A percentile compares a stretch with the other conserved stretches of the same genome.
Evolutionary conservation across 1,140 invertebrate genomes (phyloP).

Genomic region (Aphaenogaster ashmeadi): DNA sequence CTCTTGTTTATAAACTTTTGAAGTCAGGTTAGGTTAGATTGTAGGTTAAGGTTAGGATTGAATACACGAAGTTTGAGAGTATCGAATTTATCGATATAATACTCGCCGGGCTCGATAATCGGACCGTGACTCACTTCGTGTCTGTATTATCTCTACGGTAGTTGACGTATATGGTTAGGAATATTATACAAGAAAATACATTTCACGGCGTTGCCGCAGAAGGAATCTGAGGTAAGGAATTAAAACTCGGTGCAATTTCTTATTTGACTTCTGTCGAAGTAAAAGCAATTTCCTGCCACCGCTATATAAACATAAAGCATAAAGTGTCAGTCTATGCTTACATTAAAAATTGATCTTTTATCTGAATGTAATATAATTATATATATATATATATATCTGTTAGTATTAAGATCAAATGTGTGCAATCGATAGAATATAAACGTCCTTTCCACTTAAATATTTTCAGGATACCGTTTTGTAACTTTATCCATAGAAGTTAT

Average conservation of each 20-base stretch:
- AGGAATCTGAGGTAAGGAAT: constrained; percentile 16
- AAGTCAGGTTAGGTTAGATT: not conserved
- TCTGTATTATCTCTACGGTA: not conserved
- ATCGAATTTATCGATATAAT: not conserved
- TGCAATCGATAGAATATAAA: not conserved
- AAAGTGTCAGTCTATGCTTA: not conserved
- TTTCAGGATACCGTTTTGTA: not conserved
- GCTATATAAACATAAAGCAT: not conserved
- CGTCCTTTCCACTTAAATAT: not conserved
- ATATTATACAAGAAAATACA: not conserved
- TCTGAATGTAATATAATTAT: not conserved
- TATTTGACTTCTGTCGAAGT: not conserved
- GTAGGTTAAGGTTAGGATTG: not conserved
- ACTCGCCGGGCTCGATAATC: not conserved
- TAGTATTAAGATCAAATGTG: not conserved
- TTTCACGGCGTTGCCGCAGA: not conserved
- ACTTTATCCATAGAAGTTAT: not conserved
- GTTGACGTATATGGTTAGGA: constrained; percentile 37
- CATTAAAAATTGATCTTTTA: not conserved
- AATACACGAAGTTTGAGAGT: not conserved
- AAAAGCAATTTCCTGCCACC: not conserved
- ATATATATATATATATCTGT: not conserved
- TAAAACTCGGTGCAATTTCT: not conserved
- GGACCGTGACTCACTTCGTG: not conserved
- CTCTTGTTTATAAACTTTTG: not conserved